These are phyloP conservation scores for Protobothrops flavoviridis DNA, from an alignment of 2,113 vertebrate species.

Conservation along the genomic window DNA sequence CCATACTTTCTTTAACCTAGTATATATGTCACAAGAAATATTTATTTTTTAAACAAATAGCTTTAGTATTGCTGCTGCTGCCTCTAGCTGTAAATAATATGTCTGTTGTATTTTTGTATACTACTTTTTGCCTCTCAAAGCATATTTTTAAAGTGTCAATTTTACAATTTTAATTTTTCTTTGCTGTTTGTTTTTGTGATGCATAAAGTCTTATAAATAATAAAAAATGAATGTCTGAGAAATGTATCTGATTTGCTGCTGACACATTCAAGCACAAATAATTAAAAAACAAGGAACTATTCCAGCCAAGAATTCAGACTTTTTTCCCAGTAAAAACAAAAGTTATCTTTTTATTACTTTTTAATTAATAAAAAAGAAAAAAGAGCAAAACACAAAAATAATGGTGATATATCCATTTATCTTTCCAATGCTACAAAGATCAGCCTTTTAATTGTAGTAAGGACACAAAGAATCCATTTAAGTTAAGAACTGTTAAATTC, in stretches of 20 bases:
- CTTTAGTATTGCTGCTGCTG: conserved; percentile 55
- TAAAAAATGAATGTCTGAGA: conserved; percentile 20
- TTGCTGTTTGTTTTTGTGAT: conserved; percentile 57
- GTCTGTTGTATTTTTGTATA: conserved; percentile 73
- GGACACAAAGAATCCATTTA: not conserved
- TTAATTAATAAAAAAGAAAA: not conserved
- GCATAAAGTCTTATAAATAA: conserved; percentile 59
- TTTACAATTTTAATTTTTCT: conserved; percentile 64
- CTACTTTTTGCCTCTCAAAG: conserved; percentile 61
- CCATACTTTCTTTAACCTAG: conserved; percentile 54
- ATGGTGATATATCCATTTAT: not conserved
- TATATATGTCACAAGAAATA: conserved; percentile 54
- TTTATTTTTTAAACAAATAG: conserved; percentile 64
- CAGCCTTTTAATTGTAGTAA: not conserved
- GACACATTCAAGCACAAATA: not conserved
- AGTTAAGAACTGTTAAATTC: not conserved
- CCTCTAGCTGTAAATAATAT: conserved; percentile 68
- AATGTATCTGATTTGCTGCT: not conserved
- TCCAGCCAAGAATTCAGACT: not conserved
- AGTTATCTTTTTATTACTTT: not conserved
- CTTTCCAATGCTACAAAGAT: not conserved
- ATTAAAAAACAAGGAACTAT: not conserved
- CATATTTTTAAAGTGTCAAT: conserved; percentile 61
- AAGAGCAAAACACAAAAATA: not conserved
- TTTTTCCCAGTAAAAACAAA: not conserved